Evolutionary conservation across 2,797 vertebrate species (phyloP), one percentile per base, ranked within the genome.

Genomic region (Thunnus albacares): DNA sequence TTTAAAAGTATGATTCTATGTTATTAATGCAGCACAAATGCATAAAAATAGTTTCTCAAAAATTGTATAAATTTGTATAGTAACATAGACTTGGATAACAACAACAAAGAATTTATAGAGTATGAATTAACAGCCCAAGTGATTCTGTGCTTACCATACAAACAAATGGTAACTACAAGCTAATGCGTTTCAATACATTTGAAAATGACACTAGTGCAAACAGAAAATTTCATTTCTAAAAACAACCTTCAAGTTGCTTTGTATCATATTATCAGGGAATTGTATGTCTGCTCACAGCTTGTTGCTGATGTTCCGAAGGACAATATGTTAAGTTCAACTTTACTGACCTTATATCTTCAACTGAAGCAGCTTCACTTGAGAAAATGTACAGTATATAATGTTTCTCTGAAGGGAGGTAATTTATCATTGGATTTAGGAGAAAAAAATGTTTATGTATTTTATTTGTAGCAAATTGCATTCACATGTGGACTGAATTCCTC

Each of bases 371-470:
- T 17, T 41, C 13, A 55, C 35, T 51, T 52, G n/a, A 30, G 20
- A 41, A 70, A 49, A 49, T 28, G 43, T 17, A 45, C 14, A 45
- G 43, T 45, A 45, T 17, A 4, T 17, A 45, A 14, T 45, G 43
- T 45, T 45, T 45, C 35, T 72, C 47, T 26, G 26, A 43, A 9
- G 38, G 11, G 2, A 30, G 15, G n/a, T 20, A 17, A 59, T 68
- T 51, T 60, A 75, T 51, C 43, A 49, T 52, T 64, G 15, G 8
- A 55, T 58, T 53, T 67, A 18, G 30, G 14, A 33, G 24, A 43
- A 63, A 63, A 74, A 57, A 3, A 14, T 5, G 10, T n/a, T 68
- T 47, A 45, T 26, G 18, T 0, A 12, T 66, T 66, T 58, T 75
- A 45, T 61, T 35, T 15, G n/a, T 14, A 61, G 15, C 4, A 30